Percentiles rank a stretch among this genome's conserved stretches.
Evolutionary conservation across 1,140 invertebrate genomes (phyloP).

Genomic region (Calephelis nemesis): DNA sequence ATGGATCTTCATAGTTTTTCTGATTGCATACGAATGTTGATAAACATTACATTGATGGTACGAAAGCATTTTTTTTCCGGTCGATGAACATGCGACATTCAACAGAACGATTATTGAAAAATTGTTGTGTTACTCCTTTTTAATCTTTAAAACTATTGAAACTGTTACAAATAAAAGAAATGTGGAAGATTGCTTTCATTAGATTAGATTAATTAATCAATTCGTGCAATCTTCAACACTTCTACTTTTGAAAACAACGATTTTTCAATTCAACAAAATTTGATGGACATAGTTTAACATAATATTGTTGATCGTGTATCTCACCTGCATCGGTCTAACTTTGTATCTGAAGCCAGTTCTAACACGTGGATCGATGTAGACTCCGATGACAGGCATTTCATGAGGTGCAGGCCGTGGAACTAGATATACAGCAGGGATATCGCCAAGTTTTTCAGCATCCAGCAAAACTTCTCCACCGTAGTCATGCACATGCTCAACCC

Average conservation of each 20-base stretch:
- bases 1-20: constrained; percentile 77
- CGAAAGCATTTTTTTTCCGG: constrained; percentile 42
- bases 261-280: constrained; percentile 38
- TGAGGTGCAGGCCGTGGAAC: constrained; percentile 81
- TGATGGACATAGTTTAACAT: constrained; percentile 28
- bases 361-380: constrained; percentile 86
- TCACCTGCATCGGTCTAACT: constrained; percentile 83
- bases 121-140: constrained; percentile 35
- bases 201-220: constrained; percentile 32
- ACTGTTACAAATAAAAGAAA: constrained; percentile 39
- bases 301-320: constrained; percentile 52
- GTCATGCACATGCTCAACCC: constrained; percentile 40
- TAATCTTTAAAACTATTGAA: constrained; percentile 20
- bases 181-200: constrained; percentile 62
- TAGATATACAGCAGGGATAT: constrained; percentile 83
- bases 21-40: constrained; percentile 32
- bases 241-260: constrained; percentile 42
- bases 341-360: constrained; percentile 87
- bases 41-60: constrained; percentile 49
- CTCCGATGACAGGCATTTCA: constrained; percentile 86
- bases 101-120: constrained; percentile 45
- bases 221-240: constrained; percentile 69
- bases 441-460: constrained; percentile 80
- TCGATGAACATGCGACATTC: constrained; percentile 57
- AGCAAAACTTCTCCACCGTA: constrained; percentile 66